A percentile compares a stretch with the other conserved stretches of the same genome.
Conservation (phyloP, 1,140 invertebrate species). For the Drosophila pruinosa region DNA sequence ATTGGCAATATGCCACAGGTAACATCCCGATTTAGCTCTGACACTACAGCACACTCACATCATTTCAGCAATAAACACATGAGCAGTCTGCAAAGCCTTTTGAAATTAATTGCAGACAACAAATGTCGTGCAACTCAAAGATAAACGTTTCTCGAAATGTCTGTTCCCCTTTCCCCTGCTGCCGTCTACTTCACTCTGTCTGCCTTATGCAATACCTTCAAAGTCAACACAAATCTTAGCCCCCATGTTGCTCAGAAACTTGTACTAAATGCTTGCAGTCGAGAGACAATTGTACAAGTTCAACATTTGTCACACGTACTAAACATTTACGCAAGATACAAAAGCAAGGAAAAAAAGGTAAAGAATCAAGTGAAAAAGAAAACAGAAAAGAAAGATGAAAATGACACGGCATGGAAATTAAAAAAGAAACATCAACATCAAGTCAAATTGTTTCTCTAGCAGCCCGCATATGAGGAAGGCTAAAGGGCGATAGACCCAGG, state of each 20-base stretch:
- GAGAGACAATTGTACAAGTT: constrained; percentile 65
- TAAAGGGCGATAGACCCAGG: constrained; percentile 6
- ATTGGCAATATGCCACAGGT: background rate
- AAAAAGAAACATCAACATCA: constrained; percentile 74
- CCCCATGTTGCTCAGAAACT: constrained; percentile 30
- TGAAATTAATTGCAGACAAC: constrained; percentile 71
- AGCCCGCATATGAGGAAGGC: constrained; percentile 32
- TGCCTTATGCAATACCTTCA: constrained; percentile 61
- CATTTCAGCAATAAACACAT: background rate
- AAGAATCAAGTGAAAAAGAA: background rate
- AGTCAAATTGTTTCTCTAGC: constrained; percentile 54
- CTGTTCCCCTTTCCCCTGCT: background rate
- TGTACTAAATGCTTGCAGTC: constrained; percentile 39
- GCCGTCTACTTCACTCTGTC: background rate
- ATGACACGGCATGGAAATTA: constrained; percentile 62
- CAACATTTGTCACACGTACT: constrained; percentile 70
- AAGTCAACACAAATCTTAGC: constrained; percentile 35
- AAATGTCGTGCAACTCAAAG: constrained; percentile 68
- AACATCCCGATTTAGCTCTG: background rate
- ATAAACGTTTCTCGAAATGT: constrained; percentile 60
- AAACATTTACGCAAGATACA: constrained; percentile 41
- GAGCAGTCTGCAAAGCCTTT: constrained; percentile 41
- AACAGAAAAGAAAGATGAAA: constrained; percentile 5
- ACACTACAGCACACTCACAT: background rate
- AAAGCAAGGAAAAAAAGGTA: background rate